A percentile compares a stretch with the other conserved stretches of the same genome.
Evolutionary conservation across 1,140 invertebrate species (phyloP).

Genomic region (Mercenaria mercenaria): DNA sequence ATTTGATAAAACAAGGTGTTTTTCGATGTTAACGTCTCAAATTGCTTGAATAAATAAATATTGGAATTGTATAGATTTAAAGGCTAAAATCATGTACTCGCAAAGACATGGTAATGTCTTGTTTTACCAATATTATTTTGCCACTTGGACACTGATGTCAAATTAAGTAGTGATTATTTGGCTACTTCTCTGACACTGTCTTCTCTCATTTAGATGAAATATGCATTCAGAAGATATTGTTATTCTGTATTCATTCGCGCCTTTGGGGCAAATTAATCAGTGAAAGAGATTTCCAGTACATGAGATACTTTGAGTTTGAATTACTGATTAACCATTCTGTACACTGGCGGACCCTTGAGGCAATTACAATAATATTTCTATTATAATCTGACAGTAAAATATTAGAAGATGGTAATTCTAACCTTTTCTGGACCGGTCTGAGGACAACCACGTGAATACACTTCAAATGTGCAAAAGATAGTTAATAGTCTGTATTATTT

Average conservation of each 20-base stretch:
- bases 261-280: conserved; percentile 49
- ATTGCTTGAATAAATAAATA: too few relatives aligned
- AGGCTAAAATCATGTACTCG: too few relatives aligned
- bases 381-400: conserved; percentile 43
- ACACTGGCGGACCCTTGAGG: conserved; percentile 11
- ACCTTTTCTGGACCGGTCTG: background rate
- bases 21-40: too few relatives aligned
- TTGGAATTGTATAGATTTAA: too few relatives aligned
- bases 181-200: background rate
- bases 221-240: conserved; percentile 11
- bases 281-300: conserved; percentile 31
- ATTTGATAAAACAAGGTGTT: too few relatives aligned
- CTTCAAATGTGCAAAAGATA: background rate
- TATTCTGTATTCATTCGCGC: conserved; percentile 42
- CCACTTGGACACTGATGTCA: too few relatives aligned
- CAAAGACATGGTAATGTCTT: too few relatives aligned
- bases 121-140: too few relatives aligned
- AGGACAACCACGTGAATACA: background rate
- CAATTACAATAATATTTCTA: conserved; percentile 54
- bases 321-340: conserved; percentile 41
- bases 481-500: background rate
- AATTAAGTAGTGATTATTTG: background rate
- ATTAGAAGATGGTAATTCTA: conserved; percentile 31
- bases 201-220: conserved; percentile 29
- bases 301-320: conserved; percentile 33